Conservation (phyloP, 1,140 invertebrate genomes). For the Habropoda laboriosa region DNA sequence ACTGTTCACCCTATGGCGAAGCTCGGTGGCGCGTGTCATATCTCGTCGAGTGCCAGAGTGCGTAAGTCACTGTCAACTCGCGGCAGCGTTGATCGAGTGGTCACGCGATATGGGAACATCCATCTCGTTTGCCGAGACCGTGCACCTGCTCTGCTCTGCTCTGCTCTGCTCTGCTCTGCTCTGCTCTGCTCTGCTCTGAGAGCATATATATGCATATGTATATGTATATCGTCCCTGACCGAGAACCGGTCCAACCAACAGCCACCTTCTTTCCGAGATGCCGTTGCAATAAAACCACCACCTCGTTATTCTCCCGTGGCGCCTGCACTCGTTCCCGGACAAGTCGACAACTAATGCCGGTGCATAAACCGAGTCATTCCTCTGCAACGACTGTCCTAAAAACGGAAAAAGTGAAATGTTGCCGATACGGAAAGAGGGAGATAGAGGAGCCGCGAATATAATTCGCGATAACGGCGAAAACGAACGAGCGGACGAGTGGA, state of each 20-base stretch:
- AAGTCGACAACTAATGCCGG: not conserved
- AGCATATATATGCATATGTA: too few relatives aligned
- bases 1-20: too few relatives aligned
- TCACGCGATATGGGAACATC: constrained; percentile 75
- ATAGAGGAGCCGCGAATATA: constrained; percentile 13
- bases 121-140: constrained; percentile 69
- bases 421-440: not conserved
- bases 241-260: too few relatives aligned
- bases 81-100: constrained; percentile 79
- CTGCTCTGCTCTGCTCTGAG: constrained; percentile 37
- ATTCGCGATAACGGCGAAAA: constrained; percentile 22
- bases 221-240: constrained; percentile 3
- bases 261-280: too few relatives aligned
- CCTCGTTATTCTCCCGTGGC: constrained; percentile 5
- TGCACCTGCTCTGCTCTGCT: constrained; percentile 57
- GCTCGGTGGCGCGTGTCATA: constrained; percentile 69
- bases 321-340: not conserved
- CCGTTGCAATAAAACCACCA: too few relatives aligned
- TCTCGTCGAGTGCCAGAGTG: constrained; percentile 70
- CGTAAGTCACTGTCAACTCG: constrained; percentile 76
- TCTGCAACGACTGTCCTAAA: not conserved
- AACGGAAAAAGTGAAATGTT: not conserved
- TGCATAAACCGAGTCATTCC: constrained; percentile 3
- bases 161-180: constrained; percentile 35
- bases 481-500: constrained; percentile 14